Percentiles rank a stretch among this genome's conserved stretches.
Conservation (phyloP, 2,888 invertebrate genomes). For the Mellilla xanthometata region DNA sequence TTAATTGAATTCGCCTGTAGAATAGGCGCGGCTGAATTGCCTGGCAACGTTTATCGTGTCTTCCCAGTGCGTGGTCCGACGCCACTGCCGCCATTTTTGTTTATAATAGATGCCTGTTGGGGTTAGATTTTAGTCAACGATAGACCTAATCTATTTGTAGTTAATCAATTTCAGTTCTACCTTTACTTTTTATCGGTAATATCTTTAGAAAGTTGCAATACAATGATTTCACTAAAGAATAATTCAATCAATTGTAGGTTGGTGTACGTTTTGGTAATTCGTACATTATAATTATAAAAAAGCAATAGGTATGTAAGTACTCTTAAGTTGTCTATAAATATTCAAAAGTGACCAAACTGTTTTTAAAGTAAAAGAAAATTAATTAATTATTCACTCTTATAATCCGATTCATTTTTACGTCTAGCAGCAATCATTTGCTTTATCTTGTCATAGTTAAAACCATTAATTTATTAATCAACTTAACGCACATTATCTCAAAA, state of each 20-base stretch:
- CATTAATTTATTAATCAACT: slow-evolving; percentile 68
- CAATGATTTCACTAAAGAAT: too few species aligned
- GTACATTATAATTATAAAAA: too few species aligned
- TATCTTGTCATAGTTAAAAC: slow-evolving; percentile 41
- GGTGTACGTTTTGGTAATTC: too few species aligned
- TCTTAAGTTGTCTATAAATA: too few species aligned
- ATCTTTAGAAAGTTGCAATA: too few species aligned
- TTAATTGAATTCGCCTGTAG: slow-evolving; percentile 82
- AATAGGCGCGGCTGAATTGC: slow-evolving; percentile 74
- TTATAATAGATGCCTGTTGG: slow-evolving; percentile 41
- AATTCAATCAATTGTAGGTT: too few species aligned
- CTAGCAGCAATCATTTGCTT: slow-evolving; percentile 31
- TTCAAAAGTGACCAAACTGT: too few species aligned
- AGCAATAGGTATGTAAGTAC: too few species aligned
- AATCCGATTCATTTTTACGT: too few species aligned
- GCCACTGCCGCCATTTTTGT: slow-evolving; percentile 52
- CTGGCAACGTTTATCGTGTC: slow-evolving; percentile 69
- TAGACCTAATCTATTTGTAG: not conserved
- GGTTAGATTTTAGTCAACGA: slow-evolving; percentile 31
- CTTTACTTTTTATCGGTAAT: not conserved
- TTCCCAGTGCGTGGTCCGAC: slow-evolving; percentile 59
- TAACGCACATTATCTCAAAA: slow-evolving; percentile 68
- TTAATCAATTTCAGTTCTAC: not conserved
- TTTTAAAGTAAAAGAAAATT: too few species aligned
- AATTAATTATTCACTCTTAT: too few species aligned